Conservation (phyloP, 2,888 invertebrate species). For the Coecobrya sp. region DNA sequence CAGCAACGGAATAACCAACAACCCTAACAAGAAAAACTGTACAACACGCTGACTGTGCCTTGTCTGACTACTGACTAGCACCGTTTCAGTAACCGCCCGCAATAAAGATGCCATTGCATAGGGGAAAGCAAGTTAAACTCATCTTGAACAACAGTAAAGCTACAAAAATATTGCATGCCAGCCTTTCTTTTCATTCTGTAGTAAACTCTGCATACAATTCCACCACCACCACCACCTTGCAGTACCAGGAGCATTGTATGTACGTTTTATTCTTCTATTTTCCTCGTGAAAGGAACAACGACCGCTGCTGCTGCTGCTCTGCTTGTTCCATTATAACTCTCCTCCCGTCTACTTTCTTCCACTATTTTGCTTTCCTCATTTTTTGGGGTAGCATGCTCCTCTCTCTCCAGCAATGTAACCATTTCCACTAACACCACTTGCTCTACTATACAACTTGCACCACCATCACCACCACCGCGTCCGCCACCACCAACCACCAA, state of each 20-base stretch:
- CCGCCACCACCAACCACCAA: constrained; percentile 64
- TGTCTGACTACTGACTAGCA: not conserved
- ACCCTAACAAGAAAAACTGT: constrained; percentile 38
- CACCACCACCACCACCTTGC: constrained; percentile 70
- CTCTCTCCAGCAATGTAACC: constrained; percentile 27
- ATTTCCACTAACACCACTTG: constrained; percentile 36
- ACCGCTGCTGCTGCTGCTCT: constrained; percentile 25
- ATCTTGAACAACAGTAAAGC: not conserved
- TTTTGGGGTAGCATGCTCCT: constrained; percentile 62
- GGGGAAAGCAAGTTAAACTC: constrained; percentile 40
- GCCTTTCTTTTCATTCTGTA: constrained; percentile 32
- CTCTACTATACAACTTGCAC: constrained; percentile 1
- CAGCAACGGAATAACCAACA: constrained; percentile 44
- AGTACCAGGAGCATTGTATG: constrained; percentile 60
- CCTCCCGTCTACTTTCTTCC: constrained; percentile 50
- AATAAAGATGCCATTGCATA: not conserved
- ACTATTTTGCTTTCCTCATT: constrained; percentile 30
- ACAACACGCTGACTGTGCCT: not conserved
- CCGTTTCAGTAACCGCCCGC: constrained; percentile 43
- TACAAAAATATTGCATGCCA: constrained; percentile 47
- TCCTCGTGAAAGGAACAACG: constrained; percentile 47
- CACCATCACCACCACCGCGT: constrained; percentile 41
- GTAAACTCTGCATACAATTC: constrained; percentile 54
- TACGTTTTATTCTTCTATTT: constrained; percentile 23
- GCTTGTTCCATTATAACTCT: not conserved